phyloP scores from a whole-genome alignment of 2,888 invertebrate genomes.

The Boloria selene region DNA sequence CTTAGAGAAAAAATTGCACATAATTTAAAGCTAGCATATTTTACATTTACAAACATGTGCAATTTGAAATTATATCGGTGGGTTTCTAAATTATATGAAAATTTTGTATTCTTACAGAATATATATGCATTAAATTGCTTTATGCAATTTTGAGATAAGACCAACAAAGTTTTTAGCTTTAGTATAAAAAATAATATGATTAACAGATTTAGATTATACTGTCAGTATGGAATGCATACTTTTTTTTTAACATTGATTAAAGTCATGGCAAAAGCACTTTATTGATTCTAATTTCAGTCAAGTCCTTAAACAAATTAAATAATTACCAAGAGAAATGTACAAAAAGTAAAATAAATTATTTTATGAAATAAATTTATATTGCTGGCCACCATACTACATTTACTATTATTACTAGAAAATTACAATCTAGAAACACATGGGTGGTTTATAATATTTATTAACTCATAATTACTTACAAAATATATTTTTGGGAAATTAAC shows the following conservation, averaged over 20 bases:
- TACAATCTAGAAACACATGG: constrained; percentile 2
- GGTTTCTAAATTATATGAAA: constrained; percentile 23
- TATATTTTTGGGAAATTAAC: constrained; percentile 12
- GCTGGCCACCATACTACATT: constrained; percentile 20
- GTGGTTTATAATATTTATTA: constrained; percentile 19
- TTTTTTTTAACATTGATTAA: constrained; percentile 16
- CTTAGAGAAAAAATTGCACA: constrained; percentile 31
- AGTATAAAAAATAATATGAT: no score
- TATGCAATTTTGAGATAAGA: constrained; percentile 1
- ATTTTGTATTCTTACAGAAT: background rate
- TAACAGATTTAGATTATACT: no score
- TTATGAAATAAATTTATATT: constrained; percentile 16
- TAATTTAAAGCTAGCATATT: constrained; percentile 30
- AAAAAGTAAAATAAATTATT: background rate
- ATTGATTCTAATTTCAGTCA: constrained; percentile 25
- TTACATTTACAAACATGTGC: constrained; percentile 16
- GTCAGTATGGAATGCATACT: constrained; percentile 29
- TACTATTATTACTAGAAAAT: constrained; percentile 7
- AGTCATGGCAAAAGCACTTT: constrained; percentile 19
- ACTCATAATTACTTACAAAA: constrained; percentile 10
- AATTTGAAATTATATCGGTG: constrained; percentile 33
- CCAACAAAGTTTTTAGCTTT: background rate
- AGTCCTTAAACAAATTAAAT: constrained; percentile 26
- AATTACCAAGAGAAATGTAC: constrained; percentile 22
- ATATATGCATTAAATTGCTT: background rate